Evolutionary conservation across 2,888 invertebrate genomes (phyloP), one percentile per base, ranked within the genome.

Genomic region (Dascillus cervinus): DNA sequence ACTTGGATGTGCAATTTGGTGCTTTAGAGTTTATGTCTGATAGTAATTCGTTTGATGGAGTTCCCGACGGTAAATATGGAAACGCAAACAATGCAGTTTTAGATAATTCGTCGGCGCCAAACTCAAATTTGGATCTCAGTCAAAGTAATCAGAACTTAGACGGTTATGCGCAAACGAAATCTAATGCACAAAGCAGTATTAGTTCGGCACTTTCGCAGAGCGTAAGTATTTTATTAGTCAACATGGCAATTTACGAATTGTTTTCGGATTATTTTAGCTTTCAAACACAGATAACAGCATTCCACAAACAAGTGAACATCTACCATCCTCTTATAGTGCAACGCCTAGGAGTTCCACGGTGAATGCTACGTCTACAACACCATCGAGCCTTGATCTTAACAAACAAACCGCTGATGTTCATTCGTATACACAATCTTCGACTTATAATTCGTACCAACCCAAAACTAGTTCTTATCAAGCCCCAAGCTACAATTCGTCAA

Each of bases 1-100:
- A 82, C 62, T 72, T 95, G 48, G 94, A 94, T 68, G 90, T 95
- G 44, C 92, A 94, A 69, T 95, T 95, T 66, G 92, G 92, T 15
- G 90, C 83, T 2, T 70, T 92, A 48, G 91, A 91, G 52, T 77
- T 81, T 52, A 76, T 78, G 41, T 68, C 70, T 27, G 73, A 73
- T 41, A 67, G 72, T 8, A 66, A 62, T 32, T 61, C 68, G 3
- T 66, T 67, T 32, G 71, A 70, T 32, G 60, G 62, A 22, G 59
- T 62, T n/a, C 52, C 56, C 21, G 67, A 65, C 22, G 58, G 63
- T 26, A 70, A 71, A 46, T 71, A 67, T 42, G 62, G 64, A 39
- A 52, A 64, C 10, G 49, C 63, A 13, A 64, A 56, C 37, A 50
- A 61, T 13, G 47, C 58, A 3, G 42, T 45, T 29, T 37, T 52